phyloP scores from a whole-genome alignment of 30 jellyfish, hydroid and myxozoan genomes.

The Catostylus mosaicus region DNA sequence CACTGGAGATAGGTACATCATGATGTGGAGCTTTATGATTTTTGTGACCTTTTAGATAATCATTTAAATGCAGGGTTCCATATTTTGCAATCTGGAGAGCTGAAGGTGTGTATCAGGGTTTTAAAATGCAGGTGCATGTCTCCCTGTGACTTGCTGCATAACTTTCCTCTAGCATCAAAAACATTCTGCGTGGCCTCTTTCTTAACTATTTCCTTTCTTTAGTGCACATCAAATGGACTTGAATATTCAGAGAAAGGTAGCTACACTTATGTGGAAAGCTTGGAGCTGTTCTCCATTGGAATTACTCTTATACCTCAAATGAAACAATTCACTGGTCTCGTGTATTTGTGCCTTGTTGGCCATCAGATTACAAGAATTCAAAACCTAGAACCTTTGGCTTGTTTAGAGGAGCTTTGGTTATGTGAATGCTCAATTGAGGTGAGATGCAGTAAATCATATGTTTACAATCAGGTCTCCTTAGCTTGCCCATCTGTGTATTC shows the following conservation, averaged over 20 bases:
- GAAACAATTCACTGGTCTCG: conserved; percentile 43
- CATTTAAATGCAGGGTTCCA: no score
- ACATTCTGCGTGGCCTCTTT: no score
- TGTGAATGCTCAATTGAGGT: conserved; percentile 85
- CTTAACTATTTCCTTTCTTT: no score
- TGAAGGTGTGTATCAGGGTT: no score
- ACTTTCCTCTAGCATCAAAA: no score
- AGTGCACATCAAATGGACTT: conserved; percentile 89
- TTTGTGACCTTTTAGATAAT: no score
- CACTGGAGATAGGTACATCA: no score
- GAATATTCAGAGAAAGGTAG: conserved; percentile 65
- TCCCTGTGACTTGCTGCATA: no score
- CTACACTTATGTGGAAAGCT: conserved; percentile 32
- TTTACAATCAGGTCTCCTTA: not conserved
- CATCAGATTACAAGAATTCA: conserved; percentile 65
- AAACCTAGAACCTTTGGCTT: conserved; percentile 39
- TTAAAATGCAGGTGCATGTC: no score
- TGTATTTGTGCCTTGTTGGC: conserved; percentile 72
- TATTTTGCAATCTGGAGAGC: no score
- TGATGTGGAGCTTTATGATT: no score
- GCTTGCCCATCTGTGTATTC: not conserved
- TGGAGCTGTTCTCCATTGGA: conserved; percentile 76
- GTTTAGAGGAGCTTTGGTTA: conserved; percentile 89
- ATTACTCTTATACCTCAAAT: conserved; percentile 70
- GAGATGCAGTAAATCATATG: not conserved